Conservation (phyloP, 2,797 vertebrate species). For the Onychomys torridus region DNA sequence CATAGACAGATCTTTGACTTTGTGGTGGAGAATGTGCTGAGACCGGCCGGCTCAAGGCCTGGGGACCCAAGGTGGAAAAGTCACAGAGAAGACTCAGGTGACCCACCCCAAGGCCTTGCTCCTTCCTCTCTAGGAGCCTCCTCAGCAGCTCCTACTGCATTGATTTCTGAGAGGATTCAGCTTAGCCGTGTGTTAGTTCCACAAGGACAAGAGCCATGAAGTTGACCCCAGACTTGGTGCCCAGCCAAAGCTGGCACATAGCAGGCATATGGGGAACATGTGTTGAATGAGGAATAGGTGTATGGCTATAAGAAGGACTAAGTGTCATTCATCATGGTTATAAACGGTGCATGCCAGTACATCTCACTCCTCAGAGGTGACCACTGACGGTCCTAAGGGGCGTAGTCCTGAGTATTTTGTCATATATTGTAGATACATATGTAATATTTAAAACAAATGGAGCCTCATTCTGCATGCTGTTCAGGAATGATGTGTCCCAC, state of each 20-base stretch:
- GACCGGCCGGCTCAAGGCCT: background rate
- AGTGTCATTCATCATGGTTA: background rate
- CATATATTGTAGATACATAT: background rate
- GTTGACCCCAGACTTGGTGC: background rate
- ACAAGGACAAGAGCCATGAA: background rate
- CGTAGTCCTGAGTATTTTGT: background rate
- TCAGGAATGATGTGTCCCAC: background rate
- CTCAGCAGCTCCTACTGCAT: background rate
- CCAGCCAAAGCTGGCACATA: background rate
- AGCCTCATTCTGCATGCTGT: background rate
- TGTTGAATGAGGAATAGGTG: background rate
- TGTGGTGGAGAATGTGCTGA: background rate
- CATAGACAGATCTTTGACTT: conserved; percentile 17
- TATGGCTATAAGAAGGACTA: background rate
- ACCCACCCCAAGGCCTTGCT: background rate
- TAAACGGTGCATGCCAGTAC: background rate
- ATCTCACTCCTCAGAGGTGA: background rate
- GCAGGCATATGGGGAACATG: background rate
- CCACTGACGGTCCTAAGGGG: background rate
- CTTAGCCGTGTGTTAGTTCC: background rate
- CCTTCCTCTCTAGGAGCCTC: conserved; percentile 5
- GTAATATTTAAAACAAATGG: conserved; percentile 35
- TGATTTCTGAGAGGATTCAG: conserved; percentile 8
- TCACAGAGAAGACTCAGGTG: background rate
- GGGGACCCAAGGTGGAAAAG: background rate